Evolutionary conservation across 2,797 vertebrate genomes (phyloP).

Genomic region (Pteropus rufus): DNA sequence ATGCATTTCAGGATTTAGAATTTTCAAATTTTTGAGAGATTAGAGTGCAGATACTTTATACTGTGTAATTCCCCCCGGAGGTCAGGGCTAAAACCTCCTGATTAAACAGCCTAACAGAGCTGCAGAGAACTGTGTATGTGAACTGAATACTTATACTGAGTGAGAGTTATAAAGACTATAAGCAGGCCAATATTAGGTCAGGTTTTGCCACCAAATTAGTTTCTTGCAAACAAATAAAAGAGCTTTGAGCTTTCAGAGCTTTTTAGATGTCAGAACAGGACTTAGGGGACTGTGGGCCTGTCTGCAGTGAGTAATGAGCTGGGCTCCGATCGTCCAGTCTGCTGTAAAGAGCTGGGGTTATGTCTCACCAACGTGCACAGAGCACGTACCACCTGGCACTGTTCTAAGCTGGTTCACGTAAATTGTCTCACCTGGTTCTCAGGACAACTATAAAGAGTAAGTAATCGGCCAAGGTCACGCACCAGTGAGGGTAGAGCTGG

Average conservation of each 20-base stretch:
- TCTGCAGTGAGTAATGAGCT: no score
- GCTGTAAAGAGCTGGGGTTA: neutral
- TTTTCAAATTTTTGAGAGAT: neutral
- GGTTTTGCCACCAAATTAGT: neutral
- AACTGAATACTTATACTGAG: no score
- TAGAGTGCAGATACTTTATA: neutral
- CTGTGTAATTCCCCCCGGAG: accelerated
- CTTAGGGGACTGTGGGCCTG: accelerated
- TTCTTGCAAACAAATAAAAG: neutral
- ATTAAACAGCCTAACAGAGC: neutral
- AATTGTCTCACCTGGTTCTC: neutral
- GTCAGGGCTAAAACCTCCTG: neutral
- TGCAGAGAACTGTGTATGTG: neutral
- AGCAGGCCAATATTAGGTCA: neutral
- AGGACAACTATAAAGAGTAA: neutral
- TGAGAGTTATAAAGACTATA: no score
- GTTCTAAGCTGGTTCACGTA: neutral
- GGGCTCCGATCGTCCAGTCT: neutral
- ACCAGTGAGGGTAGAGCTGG: no score
- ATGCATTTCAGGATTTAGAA: neutral
- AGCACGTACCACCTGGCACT: neutral
- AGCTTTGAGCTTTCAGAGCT: neutral
- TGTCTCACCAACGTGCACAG: neutral
- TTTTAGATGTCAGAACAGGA: neutral
- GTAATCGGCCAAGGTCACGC: neutral